Conservation (phyloP, 2,888 invertebrate genomes). For the Sarcophaga variegata region DNA sequence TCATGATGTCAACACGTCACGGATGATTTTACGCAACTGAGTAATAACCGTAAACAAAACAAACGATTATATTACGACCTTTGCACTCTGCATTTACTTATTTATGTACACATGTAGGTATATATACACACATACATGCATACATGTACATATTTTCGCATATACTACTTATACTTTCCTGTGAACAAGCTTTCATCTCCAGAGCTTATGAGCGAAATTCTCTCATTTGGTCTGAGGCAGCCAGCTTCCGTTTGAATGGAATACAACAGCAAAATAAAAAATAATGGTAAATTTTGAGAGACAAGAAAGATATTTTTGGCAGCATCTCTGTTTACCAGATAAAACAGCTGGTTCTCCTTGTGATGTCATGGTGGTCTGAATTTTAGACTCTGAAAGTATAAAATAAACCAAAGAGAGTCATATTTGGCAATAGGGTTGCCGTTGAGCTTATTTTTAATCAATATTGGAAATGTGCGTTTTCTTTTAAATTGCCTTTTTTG, state of each 20-base stretch:
- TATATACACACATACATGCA: no score
- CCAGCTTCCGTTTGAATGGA: no score
- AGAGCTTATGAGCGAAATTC: slow-evolving; percentile 37
- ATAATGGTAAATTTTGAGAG: slow-evolving; percentile 6
- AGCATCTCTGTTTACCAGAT: not conserved
- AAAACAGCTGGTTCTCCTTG: slow-evolving; percentile 33
- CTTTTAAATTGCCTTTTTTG: no score
- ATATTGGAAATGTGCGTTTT: no score
- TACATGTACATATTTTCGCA: no score
- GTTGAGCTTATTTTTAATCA: no score
- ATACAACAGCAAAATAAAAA: not conserved
- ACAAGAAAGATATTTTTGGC: not conserved
- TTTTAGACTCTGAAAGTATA: no score
- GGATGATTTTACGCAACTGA: slow-evolving; percentile 59
- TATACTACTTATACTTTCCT: slow-evolving; percentile 8
- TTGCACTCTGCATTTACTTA: slow-evolving; percentile 33
- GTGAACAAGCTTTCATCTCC: slow-evolving; percentile 2
- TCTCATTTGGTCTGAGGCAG: no score
- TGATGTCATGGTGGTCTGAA: not conserved
- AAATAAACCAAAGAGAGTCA: no score
- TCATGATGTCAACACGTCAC: slow-evolving; percentile 46
- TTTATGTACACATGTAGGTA: no score
- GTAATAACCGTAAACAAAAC: slow-evolving; percentile 49
- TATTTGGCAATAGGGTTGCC: no score
- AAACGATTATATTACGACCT: slow-evolving; percentile 58